Evolutionary conservation across 2,113 vertebrate species (phyloP), one percentile per base, ranked within the genome.

Genomic region (Chaetops frenatus): DNA sequence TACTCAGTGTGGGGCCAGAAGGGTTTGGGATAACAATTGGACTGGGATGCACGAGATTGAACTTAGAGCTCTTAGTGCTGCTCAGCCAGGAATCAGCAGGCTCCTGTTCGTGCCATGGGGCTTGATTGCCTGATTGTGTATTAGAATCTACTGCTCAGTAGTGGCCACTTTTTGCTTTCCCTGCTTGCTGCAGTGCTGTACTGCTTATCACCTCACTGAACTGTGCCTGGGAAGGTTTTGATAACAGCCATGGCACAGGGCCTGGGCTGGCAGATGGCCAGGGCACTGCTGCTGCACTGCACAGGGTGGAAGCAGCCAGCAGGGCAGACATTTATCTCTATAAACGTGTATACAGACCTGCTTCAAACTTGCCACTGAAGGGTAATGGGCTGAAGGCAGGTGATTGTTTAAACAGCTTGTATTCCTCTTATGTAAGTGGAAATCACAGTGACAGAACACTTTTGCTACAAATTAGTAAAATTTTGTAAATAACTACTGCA

Each of bases 1-100:
- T 29, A n/a, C 11, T 12, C 45, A 18, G 5, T 20, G 29, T 13
- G 45, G 45, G 28, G 11, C 51, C 36, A 0, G 0, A n/a, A 45
- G 24, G 33, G 28, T 45, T 60, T 5, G 11, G 54, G 24, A n/a
- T 45, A 53, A 60, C 12, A 28, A 5, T 19, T 27, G 0, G 0
- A 19, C 5, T 69, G 47, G 54, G 40, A 69, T 69, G 40, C 15
- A 27, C 54, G 3, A 23, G 35, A 28, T 0, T 36, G 56, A 56
- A 61, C 1, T 48, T 15, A 5, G 6, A 69, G 62, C 56, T 76
- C 40, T 33, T 4, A 14, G 54, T 20, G 54, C 40, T 82, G 22
- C 11, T 56, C 27, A 70, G 25, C 18, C 62, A 48, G 40, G 9
- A n/a, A 48, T 23, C 47, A 61, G 40, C 47, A 54, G 25, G 40